A percentile compares a stretch with the other conserved stretches of the same genome.
These are phyloP conservation scores for Urocitellus parryii DNA, from an alignment of 2,113 vertebrate genomes.

Conservation along the genomic window DNA sequence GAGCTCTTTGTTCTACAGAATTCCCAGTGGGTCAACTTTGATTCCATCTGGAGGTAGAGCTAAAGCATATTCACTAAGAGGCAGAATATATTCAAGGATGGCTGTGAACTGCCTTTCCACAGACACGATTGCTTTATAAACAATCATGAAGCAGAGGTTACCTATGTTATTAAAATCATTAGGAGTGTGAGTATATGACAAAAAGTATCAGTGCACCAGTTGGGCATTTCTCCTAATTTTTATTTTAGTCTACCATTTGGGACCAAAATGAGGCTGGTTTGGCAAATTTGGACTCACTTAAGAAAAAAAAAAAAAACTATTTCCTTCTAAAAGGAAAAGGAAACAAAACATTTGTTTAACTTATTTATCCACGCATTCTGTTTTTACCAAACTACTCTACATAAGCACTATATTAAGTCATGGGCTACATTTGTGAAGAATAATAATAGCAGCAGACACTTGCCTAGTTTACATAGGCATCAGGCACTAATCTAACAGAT, in stretches of 20 bases:
- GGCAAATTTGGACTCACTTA: neutral
- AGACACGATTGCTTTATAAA: neutral
- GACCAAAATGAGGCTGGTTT: neutral
- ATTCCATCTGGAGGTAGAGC: conserved; percentile 54
- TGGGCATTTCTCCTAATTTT: conserved; percentile 16
- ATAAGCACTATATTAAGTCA: neutral
- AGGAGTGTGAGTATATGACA: neutral
- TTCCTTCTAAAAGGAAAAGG: neutral
- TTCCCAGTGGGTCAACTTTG: neutral
- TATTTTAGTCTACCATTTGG: neutral
- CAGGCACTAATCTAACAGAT: neutral
- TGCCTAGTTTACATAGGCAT: neutral
- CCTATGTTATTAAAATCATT: neutral
- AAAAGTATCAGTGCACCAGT: neutral
- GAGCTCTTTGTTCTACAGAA: conserved; percentile 62
- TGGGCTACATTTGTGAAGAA: neutral
- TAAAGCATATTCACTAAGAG: conserved; percentile 11
- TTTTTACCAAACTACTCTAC: neutral
- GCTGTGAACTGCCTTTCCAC: conserved; percentile 20
- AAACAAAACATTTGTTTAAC: neutral
- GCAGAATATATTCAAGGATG: neutral
- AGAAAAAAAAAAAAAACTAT: neutral
- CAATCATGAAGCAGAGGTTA: conserved; percentile 26
- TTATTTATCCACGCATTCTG: neutral
- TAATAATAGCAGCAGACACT: neutral